These are phyloP conservation scores for Ciconia stormi DNA, from an alignment of 2,113 vertebrate species.

Conservation along the genomic window DNA sequence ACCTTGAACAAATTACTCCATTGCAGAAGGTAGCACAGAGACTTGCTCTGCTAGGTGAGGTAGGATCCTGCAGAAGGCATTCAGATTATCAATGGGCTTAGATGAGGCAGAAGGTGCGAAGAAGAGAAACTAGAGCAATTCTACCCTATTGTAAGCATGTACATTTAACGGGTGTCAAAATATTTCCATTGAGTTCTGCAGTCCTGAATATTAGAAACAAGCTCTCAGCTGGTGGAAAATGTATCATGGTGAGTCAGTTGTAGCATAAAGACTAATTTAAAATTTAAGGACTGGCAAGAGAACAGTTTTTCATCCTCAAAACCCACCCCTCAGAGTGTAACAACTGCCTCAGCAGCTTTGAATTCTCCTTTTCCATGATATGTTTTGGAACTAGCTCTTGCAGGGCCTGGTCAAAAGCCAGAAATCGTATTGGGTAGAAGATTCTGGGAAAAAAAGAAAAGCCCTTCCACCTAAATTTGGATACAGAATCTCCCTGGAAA, in stretches of 20 bases:
- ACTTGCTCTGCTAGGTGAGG: neutral
- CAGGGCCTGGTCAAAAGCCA: neutral
- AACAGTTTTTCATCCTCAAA: neutral
- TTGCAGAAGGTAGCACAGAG: neutral
- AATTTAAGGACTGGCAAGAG: neutral
- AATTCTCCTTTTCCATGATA: neutral
- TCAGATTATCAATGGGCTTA: neutral
- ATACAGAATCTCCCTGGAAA: neutral
- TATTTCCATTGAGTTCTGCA: neutral
- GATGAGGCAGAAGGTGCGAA: neutral
- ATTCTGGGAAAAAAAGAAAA: neutral
- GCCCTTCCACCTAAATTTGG: neutral
- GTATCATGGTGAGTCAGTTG: neutral
- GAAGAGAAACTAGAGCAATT: neutral
- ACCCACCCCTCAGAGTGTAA: neutral
- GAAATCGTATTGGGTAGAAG: neutral
- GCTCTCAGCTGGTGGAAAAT: neutral
- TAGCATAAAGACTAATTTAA: neutral
- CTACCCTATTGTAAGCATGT: neutral
- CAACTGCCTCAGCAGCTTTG: neutral
- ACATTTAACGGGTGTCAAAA: neutral
- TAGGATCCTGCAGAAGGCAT: neutral
- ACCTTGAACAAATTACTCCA: neutral
- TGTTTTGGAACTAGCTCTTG: neutral
- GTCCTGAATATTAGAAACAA: neutral